phyloP scores from a whole-genome alignment of 2,797 vertebrate species.

The Danio albolineatus region DNA sequence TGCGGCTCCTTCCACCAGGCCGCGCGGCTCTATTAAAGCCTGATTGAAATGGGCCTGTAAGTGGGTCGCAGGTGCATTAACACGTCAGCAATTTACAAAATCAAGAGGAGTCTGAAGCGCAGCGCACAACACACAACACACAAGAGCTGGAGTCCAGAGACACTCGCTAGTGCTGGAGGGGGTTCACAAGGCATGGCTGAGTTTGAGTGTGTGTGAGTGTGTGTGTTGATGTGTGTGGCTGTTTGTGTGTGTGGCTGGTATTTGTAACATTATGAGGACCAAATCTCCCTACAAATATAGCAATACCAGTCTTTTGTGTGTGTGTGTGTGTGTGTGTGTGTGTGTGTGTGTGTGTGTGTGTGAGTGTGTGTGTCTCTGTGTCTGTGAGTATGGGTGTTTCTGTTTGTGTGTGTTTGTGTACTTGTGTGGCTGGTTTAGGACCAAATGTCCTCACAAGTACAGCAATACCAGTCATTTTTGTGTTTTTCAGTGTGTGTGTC shows the following conservation, averaged over 20 bases:
- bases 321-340: too few species aligned
- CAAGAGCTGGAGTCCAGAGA: constrained; percentile 20
- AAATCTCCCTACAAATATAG: too few species aligned
- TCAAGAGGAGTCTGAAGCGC: constrained; percentile 61
- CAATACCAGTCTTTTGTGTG: too few species aligned
- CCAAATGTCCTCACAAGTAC: too few species aligned
- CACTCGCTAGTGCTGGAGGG: constrained; percentile 13
- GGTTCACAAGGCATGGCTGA: background rate
- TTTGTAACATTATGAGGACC: too few species aligned
- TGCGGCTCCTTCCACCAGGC: constrained; percentile 13
- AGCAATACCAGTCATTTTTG: too few species aligned
- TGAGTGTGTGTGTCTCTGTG: too few species aligned
- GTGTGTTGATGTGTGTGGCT: background rate
- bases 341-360: too few species aligned
- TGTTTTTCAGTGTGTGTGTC: too few species aligned
- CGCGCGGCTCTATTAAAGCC: constrained; percentile 64
- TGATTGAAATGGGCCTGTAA: constrained; percentile 69
- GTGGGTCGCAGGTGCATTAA: constrained; percentile 79
- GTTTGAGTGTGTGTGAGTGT: background rate
- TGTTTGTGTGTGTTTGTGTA: too few species aligned
- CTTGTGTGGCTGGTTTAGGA: too few species aligned
- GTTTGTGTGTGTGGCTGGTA: background rate
- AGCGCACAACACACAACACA: constrained; percentile 21
- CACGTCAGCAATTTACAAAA: constrained; percentile 74
- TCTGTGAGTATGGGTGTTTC: too few species aligned